Evolutionary conservation across 2,113 vertebrate genomes (phyloP).

Genomic region (Salvelinus alpinus): DNA sequence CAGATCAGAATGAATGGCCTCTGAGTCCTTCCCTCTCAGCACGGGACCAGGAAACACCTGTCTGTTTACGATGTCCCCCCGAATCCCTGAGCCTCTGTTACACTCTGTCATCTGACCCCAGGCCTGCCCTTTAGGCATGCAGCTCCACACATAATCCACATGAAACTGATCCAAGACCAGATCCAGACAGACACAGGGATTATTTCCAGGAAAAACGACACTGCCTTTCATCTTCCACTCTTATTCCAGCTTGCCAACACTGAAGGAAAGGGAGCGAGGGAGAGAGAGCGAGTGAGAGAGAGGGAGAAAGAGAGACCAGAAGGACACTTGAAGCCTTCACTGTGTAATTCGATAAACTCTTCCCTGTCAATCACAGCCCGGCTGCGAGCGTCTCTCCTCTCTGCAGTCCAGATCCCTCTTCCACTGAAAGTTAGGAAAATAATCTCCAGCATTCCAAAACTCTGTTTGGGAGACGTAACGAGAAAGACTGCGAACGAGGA

Average conservation of each 20-base stretch:
- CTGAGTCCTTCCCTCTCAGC: neutral
- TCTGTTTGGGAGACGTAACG: neutral
- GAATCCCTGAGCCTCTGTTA: neutral
- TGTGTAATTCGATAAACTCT: too few relatives aligned
- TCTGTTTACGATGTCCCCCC: neutral
- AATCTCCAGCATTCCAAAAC: neutral
- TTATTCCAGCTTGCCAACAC: conserved; percentile 28
- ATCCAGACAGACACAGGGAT: conserved; percentile 24
- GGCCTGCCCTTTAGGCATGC: neutral
- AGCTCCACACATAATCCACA: neutral
- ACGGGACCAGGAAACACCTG: neutral
- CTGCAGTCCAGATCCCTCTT: too few relatives aligned
- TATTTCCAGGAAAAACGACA: conserved; percentile 48
- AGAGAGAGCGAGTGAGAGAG: neutral
- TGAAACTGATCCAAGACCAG: neutral
- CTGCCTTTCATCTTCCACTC: conserved; percentile 54
- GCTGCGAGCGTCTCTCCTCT: neutral
- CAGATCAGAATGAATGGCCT: neutral
- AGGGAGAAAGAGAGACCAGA: neutral
- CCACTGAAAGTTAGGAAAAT: neutral
- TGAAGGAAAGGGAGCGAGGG: conserved; percentile 4
- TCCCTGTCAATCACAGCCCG: too few relatives aligned
- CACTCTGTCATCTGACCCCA: neutral
- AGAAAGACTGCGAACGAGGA: neutral
- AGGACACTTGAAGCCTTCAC: neutral